A percentile compares a stretch with the other conserved stretches of the same genome.
phyloP scores from a whole-genome alignment of 2,113 vertebrate genomes.

The Ciconia stormi region DNA sequence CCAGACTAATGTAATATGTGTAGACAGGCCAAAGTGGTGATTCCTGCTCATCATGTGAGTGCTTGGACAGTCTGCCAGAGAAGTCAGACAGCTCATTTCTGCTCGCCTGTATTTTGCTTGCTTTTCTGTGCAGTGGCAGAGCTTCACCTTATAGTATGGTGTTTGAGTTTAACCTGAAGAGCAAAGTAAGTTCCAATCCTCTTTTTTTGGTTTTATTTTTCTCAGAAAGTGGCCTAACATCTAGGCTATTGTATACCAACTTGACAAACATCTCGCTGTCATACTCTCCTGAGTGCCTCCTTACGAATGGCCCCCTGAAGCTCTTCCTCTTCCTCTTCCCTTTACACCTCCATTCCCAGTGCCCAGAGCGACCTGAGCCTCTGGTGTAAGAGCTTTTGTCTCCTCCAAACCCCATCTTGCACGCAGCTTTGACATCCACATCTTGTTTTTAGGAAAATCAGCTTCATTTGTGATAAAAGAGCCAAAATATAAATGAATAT shows the following conservation, averaged over 20 bases:
- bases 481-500: not conserved
- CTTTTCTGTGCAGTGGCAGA: not conserved
- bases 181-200: not conserved
- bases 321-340: not conserved
- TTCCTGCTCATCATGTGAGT: not conserved
- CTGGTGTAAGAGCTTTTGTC: not conserved
- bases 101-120: accelerated
- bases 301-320: not conserved
- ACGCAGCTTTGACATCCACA: not conserved
- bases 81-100: not conserved
- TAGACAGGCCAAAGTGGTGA: not conserved
- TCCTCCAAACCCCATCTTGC: not conserved
- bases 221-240: not conserved
- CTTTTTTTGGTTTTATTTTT: not conserved
- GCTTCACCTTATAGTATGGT: not conserved
- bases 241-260: no score
- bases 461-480: not conserved
- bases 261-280: not conserved
- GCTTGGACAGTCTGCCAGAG: not conserved
- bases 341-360: not conserved
- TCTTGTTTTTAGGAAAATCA: not conserved
- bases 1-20: not conserved
- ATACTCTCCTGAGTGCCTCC: not conserved
- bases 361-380: not conserved
- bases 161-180: not conserved